Percentiles rank a stretch among this genome's conserved stretches.
These are phyloP conservation scores for Drosophila equinoxialis DNA, from an alignment of 1,140 invertebrate species.

Conservation along the genomic window DNA sequence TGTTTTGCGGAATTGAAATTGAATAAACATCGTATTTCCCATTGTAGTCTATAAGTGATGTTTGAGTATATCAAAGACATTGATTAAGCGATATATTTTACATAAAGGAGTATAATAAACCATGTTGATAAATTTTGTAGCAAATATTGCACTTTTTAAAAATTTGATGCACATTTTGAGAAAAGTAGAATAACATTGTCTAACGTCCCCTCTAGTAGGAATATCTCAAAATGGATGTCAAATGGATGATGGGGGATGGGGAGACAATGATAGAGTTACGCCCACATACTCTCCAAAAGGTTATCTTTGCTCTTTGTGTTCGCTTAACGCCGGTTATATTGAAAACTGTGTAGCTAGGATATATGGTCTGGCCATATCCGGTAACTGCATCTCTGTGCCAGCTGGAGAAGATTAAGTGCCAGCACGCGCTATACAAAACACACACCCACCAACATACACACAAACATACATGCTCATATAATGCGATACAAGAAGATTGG, in stretches of 20 bases:
- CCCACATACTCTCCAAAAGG: background rate
- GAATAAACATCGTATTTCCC: too few species aligned
- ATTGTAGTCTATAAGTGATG: too few species aligned
- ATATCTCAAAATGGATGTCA: background rate
- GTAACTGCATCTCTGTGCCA: constrained; percentile 65
- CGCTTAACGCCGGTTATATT: constrained; percentile 21
- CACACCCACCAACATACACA: constrained; percentile 17
- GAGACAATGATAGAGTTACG: background rate
- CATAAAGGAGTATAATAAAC: too few species aligned
- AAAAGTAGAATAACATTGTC: background rate
- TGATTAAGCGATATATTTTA: too few species aligned
- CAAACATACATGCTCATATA: constrained; percentile 7
- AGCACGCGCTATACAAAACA: constrained; percentile 51
- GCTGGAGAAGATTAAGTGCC: constrained; percentile 73
- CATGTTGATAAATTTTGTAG: too few species aligned
- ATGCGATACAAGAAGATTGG: constrained; percentile 61
- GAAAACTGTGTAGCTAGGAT: constrained; percentile 35
- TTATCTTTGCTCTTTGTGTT: constrained; percentile 7
- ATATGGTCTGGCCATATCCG: constrained; percentile 70
- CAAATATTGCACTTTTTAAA: background rate
- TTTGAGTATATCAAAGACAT: too few species aligned
- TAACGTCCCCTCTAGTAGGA: background rate
- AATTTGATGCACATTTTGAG: background rate
- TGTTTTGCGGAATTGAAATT: too few species aligned
- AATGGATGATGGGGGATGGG: background rate